These are phyloP conservation scores for Cirrhinus mrigala DNA, from an alignment of 2,797 vertebrate genomes.

Conservation along the genomic window DNA sequence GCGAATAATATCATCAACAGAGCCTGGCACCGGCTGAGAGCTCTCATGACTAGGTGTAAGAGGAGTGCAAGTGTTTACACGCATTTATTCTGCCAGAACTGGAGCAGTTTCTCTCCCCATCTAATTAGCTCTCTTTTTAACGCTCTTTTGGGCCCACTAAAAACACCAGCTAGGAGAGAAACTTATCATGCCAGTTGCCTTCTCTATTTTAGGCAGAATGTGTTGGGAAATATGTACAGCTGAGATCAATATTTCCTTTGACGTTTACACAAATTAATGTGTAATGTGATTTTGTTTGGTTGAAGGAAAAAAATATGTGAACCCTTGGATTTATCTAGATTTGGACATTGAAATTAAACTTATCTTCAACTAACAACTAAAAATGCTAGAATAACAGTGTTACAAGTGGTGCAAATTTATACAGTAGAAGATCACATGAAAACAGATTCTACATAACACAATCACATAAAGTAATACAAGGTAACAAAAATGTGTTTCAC, in stretches of 20 bases:
- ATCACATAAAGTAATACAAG: background rate
- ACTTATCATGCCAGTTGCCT: background rate
- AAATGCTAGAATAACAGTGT: background rate
- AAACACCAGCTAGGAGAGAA: conserved; percentile 7
- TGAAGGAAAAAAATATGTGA: background rate
- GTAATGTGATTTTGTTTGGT: background rate
- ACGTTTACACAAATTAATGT: background rate
- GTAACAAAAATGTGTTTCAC: no score
- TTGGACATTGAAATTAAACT: background rate
- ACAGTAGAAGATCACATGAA: background rate
- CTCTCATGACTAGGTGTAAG: conserved; percentile 47
- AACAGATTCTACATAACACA: background rate
- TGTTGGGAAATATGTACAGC: background rate
- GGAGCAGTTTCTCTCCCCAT: conserved; percentile 62
- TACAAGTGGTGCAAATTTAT: background rate
- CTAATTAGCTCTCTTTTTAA: conserved; percentile 34
- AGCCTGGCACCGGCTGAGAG: conserved; percentile 22
- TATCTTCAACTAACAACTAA: no score
- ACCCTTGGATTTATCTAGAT: background rate
- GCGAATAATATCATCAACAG: conserved; percentile 30
- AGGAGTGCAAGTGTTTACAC: conserved; percentile 34
- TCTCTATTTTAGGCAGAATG: background rate
- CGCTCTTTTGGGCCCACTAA: background rate
- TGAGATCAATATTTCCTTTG: background rate
- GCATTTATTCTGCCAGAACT: conserved; percentile 22